Evolutionary conservation across 64 coral and sea anemone species (phyloP), one percentile per base, ranked within the genome.

Genomic region (Platygyra sinensis): DNA sequence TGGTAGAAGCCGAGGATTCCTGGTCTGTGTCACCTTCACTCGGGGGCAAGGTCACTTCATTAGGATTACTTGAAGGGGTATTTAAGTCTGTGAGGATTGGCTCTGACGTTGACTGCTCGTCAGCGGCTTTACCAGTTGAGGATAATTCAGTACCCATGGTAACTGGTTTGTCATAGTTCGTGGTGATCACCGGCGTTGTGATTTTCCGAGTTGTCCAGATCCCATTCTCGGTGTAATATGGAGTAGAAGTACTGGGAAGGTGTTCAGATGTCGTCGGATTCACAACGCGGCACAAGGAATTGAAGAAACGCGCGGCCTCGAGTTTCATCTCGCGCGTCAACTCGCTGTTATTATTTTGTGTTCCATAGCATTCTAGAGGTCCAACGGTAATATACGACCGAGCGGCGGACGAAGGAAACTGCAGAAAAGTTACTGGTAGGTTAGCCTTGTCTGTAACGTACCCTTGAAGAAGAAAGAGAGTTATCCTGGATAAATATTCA

Each of bases 291-390:
- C 80, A 83, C 30, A 65, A 46, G 31, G 59, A 63, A 20, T 62
- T 17, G 60, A 83, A n/a, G 33, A 67, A 83, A 61, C 80, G 80
- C 17, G 80, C 9, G 18, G 60, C 60, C 22, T 83, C 20, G 30
- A 5, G 60, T 14, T 83, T 15, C 30, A 65, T 11, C 57, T 36
- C 8, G 14, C 3, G 60, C 22, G 60, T 65, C 31, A 33, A 18
- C 20, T 64, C 29, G 9, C 52, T 80, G 61, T 14, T 11, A 42
- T 39, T 83, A 17, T 7, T 83, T n/a, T n/a, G 9, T 65, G 80
- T 67, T 16, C 78, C 89, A 80, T 60, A 90, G 67, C 89, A 90
- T 57, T 74, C 79, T 28, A 90, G 77, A 10, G 89, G 89, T 60
- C 89, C 89, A 7, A 90, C 78, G 12, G 50, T 90, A 42, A 83